Evolutionary conservation across 2,113 vertebrate species (phyloP), one percentile per base, ranked within the genome.

Genomic region (Odontesthes bonariensis): DNA sequence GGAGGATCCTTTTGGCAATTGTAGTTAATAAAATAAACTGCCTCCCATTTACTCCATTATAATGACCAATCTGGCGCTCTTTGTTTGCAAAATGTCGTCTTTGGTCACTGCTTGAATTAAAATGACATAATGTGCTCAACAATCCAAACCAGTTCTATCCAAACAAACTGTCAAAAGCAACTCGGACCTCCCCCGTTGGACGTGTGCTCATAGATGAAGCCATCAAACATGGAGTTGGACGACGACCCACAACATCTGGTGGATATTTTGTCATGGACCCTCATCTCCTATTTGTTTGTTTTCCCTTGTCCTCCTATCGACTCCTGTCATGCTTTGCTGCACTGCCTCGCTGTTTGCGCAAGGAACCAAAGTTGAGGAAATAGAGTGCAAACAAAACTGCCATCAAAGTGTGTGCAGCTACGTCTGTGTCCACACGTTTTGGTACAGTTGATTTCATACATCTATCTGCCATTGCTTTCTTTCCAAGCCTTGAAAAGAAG

Each of bases 221-320:
- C 81, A 83, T 91, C 88, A 86, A 83, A 90, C 75, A 62, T 69
- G n/a, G 51, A 88, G 75, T 81, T 92, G 88, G 88, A 90, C 73
- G 64, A 69, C 61, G 57, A 62, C 55, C 22, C 31, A 49, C 63
- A 79, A 90, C 92, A 92, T 93, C 91, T 91, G 91, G 79, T 90
- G 75, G 81, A 88, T 80, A 90, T 93, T 92, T 91, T 76, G 80
- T 84, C 80, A 88, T 54, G 69, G 83, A 83, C 79, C 65, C 31
- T 82, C 74, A 86, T 49, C 57, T 82, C 77, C 78, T 86, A 75
- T 85, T 81, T 88, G 67, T 92, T 86, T 83, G 79, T 89, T 69
- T 87, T 86, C 70, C 35, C 35, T 38, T 38, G 31, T 62, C 17
- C 58, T 55, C 59, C 65, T 54, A 20, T 38, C 35, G 35, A 67